Base-by-base conservation (phyloP, 2,797 vertebrate genomes). In the Phrynocephalus guinanensis region DNA sequence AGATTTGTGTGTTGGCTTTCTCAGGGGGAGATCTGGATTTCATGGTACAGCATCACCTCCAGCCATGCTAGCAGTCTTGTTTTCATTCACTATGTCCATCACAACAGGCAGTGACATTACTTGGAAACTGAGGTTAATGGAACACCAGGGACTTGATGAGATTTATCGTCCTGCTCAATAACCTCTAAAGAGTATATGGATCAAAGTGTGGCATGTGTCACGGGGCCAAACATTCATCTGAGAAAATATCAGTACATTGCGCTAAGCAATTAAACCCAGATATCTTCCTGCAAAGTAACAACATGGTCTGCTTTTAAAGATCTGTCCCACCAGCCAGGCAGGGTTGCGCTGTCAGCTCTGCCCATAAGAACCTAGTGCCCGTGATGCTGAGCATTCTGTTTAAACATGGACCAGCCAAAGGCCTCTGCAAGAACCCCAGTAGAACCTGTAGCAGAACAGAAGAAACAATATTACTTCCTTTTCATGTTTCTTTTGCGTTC, bases 71-170 rank as follows among this genome's bases (percentile, higher is more conserved):
- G 33, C n/a, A 72, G 20, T 30, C 24, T 84, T n/a, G 24, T 79
- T 83, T 63, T 52, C 76, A 76, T 83, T 85, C 50, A 75, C 79
- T 73, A 83, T n/a, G 52, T 70, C 75, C 82, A 72, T 9, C 82
- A 70, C 28, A 83, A 80, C 38, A 87, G 71, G 24, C 48, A 80
- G 28, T 30, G 81, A 44, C 52, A n/a, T 50, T 44, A 13, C 38
- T 84, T 84, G 81, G 77, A 79, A 70, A 86, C 20, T 66, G 50
- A 63, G 38, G 77, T 77, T 71, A 79, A 83, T 83, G 84, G 66
- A 75, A 86, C 76, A 67, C 86, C 73, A 88, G 79, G 66, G 71
- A 86, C 91, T 90, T 90, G 92, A 91, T 94, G 93, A 91, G 83
- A 77, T 88, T 91, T 86, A 67, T 79, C 33, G 60, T 94, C 68